These are phyloP conservation scores for Nyctibius bracteatus DNA, from an alignment of 2,113 vertebrate genomes.

Conservation along the genomic window DNA sequence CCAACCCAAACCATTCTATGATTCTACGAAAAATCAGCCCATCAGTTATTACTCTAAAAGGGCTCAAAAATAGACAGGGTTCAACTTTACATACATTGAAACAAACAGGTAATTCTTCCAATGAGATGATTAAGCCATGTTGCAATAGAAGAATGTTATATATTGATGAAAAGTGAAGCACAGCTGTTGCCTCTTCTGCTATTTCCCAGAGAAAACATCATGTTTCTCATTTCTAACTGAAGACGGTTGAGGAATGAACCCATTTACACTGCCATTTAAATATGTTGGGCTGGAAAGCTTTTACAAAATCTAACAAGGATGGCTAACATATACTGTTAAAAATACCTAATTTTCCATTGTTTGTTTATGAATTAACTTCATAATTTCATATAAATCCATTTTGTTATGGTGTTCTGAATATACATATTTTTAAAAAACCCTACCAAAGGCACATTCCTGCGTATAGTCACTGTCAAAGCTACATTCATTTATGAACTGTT, in stretches of 20 bases:
- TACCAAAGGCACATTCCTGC: not conserved
- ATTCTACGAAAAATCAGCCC: no score
- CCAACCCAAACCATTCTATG: no score
- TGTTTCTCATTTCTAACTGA: not conserved
- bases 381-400: not conserved
- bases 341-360: not conserved
- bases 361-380: not conserved
- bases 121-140: not conserved
- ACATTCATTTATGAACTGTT: not conserved
- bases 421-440: not conserved
- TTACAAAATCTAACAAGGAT: not conserved
- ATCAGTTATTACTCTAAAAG: not conserved
- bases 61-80: not conserved
- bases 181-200: rapidly evolving
- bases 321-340: not conserved
- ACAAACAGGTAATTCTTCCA: not conserved
- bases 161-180: not conserved
- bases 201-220: not conserved
- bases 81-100: not conserved
- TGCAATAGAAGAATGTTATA: not conserved
- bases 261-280: not conserved
- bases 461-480: not conserved
- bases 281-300: not conserved
- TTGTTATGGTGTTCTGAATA: not conserved
- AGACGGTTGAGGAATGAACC: not conserved